Conservation (phyloP, 2,113 vertebrate genomes). For the Hippocampus zosterae region DNA sequence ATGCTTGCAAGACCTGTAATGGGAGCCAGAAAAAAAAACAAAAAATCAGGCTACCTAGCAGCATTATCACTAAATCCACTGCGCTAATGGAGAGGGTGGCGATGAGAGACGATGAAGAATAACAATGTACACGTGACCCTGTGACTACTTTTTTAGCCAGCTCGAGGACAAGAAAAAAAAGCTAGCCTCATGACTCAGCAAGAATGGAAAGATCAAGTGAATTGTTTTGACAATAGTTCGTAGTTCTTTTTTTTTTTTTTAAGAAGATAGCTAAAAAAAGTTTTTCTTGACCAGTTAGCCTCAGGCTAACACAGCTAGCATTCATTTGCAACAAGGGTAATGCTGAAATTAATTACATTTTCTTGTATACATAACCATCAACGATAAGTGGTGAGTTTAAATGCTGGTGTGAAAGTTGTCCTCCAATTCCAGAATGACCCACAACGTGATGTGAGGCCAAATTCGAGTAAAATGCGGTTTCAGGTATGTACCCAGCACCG, state of each 20-base stretch:
- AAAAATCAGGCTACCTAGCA: slow-evolving; percentile 62
- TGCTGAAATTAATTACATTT: too few relatives aligned
- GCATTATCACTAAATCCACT: slow-evolving; percentile 73
- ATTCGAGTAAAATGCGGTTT: neutral
- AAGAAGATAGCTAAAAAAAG: neutral
- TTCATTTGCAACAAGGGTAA: too few relatives aligned
- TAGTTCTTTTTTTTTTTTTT: too few relatives aligned
- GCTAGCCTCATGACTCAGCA: too few relatives aligned
- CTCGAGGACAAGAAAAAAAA: too few relatives aligned
- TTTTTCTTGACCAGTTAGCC: neutral
- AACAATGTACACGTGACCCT: neutral
- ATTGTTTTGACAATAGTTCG: too few relatives aligned
- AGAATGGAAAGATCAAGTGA: too few relatives aligned
- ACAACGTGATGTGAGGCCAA: neutral
- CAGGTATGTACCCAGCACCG: too few relatives aligned
- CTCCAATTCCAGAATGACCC: neutral
- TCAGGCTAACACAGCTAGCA: neutral
- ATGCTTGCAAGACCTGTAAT: slow-evolving; percentile 42
- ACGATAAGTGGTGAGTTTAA: neutral
- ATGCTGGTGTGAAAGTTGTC: neutral
- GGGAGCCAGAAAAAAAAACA: slow-evolving; percentile 59
- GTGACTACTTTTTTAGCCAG: too few relatives aligned
- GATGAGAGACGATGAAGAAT: slow-evolving; percentile 21
- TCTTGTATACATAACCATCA: neutral
- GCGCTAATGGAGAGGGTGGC: slow-evolving; percentile 64